Base-by-base conservation (phyloP, 2,888 invertebrate species). In the Limulus polyphemus region DNA sequence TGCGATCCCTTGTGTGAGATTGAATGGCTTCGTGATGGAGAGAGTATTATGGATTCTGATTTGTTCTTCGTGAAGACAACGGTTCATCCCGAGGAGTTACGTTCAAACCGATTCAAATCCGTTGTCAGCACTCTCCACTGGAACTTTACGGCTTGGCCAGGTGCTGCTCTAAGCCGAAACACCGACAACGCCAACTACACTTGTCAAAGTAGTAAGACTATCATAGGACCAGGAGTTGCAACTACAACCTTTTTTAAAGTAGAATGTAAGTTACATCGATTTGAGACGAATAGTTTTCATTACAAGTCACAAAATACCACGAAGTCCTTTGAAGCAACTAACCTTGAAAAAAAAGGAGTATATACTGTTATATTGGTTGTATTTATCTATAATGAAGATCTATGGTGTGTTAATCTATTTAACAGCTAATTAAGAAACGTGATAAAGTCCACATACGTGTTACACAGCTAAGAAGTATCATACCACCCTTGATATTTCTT, bases 1-100 rank as follows among this genome's bases (percentile, higher is more conserved):
- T 92, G 92, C 74, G 87, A 85, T 11, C 92, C 92, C 0, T 80
- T 85, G 48, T 93, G 92, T 77, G 82, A 84, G 67, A 86, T 93
- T 63, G 81, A 84, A 32, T 93, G 93, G 93, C 59, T 59, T 48
- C 57, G 59, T 13, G n/a, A 54, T 9, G 54, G 54, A n/a, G 3
- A 13, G 11, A 32, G 32, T 17, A 46, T 65, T 11, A 50, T 55
- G 1, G 56, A 55, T 32, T 63, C 64, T 0, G 65, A 65, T 5
- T 49, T 64, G 14, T 65, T 56, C 56, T 57, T 61, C 49, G 58
- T 65, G 11, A 48, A 65, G 14, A 64, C 59, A 11, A 55, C 54
- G n/a, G 51, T 63, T 14, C 17, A 60, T 12, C 67, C 68, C 1
- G 68, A 68, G 54, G 70, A 70, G 46, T 52, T 59, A 7, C 47